Percentiles rank a stretch among this genome's conserved stretches.
phyloP scores from a whole-genome alignment of 2,113 vertebrate genomes.

The Anoura caudifer region DNA sequence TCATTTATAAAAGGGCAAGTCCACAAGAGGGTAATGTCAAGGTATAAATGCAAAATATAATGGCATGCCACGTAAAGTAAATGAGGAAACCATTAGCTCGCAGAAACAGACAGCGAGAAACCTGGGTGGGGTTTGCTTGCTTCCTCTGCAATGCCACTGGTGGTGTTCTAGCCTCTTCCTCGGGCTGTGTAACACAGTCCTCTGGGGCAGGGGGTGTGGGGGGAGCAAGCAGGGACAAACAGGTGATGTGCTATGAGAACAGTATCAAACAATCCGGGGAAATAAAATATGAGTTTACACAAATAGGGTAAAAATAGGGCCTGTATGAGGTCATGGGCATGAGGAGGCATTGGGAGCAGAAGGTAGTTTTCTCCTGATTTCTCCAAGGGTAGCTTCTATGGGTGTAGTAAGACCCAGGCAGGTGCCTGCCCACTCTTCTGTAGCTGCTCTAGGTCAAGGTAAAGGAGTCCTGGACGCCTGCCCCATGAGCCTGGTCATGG shows the following conservation, averaged over 20 bases:
- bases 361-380: neutral
- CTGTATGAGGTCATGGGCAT: neutral
- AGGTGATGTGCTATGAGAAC: slow-evolving; percentile 59
- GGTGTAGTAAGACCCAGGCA: slow-evolving; percentile 34
- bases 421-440: neutral
- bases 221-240: neutral
- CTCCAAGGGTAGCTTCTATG: slow-evolving; percentile 55
- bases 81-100: slow-evolving; percentile 73
- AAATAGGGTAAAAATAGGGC: slow-evolving; percentile 24
- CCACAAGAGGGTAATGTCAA: slow-evolving; percentile 82
- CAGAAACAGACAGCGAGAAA: slow-evolving; percentile 27
- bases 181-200: slow-evolving; percentile 38
- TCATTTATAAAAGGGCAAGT: slow-evolving; percentile 75
- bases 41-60: slow-evolving; percentile 82
- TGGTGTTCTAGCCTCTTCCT: slow-evolving; percentile 50
- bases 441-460: neutral
- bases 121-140: neutral
- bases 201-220: slow-evolving; percentile 31
- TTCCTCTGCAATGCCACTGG: slow-evolving; percentile 77
- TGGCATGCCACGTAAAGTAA: slow-evolving; percentile 77
- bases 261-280: slow-evolving; percentile 54
- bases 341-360: neutral
- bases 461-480: slow-evolving; percentile 26
- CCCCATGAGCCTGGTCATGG: neutral
- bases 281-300: slow-evolving; percentile 52